Conservation (phyloP, 2,113 vertebrate species). For the Psittacula cyanocephala region DNA sequence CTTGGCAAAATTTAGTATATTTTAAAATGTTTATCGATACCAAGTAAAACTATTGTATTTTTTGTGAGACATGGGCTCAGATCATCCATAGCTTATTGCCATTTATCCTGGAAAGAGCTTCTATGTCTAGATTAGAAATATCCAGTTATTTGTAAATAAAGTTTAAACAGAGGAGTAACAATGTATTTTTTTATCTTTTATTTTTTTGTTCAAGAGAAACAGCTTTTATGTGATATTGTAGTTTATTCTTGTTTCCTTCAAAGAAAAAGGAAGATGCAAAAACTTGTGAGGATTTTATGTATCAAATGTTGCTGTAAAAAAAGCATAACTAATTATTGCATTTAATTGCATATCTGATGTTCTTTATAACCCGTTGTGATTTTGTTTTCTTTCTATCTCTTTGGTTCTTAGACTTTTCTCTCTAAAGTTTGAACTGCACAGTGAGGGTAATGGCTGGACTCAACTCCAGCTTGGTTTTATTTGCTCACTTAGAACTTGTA, state of each 20-base stretch:
- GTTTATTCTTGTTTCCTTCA: constrained; percentile 62
- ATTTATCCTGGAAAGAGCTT: constrained; percentile 67
- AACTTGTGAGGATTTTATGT: constrained; percentile 58
- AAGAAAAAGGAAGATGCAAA: constrained; percentile 56
- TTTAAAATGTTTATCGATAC: constrained; percentile 77
- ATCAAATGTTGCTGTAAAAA: constrained; percentile 38
- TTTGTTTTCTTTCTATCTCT: neutral
- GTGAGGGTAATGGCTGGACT: neutral
- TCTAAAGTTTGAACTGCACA: neutral
- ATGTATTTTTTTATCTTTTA: constrained; percentile 85
- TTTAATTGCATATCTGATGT: constrained; percentile 33
- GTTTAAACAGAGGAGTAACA: constrained; percentile 78
- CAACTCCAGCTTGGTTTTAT: neutral
- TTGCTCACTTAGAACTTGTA: neutral
- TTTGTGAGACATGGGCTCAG: constrained; percentile 76
- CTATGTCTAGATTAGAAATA: constrained; percentile 74
- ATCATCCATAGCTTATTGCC: constrained; percentile 70
- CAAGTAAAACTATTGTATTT: constrained; percentile 79
- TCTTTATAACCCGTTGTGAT: constrained; percentile 8
- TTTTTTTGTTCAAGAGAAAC: constrained; percentile 75
- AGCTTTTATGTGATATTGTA: constrained; percentile 49
- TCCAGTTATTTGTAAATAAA: constrained; percentile 82
- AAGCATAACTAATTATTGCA: constrained; percentile 44
- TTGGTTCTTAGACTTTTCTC: constrained; percentile 1
- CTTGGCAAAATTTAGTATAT: constrained; percentile 73